Base-by-base conservation (phyloP, 53 echinoderm and acorn worm genomes). In the Echinarachnius parma region DNA sequence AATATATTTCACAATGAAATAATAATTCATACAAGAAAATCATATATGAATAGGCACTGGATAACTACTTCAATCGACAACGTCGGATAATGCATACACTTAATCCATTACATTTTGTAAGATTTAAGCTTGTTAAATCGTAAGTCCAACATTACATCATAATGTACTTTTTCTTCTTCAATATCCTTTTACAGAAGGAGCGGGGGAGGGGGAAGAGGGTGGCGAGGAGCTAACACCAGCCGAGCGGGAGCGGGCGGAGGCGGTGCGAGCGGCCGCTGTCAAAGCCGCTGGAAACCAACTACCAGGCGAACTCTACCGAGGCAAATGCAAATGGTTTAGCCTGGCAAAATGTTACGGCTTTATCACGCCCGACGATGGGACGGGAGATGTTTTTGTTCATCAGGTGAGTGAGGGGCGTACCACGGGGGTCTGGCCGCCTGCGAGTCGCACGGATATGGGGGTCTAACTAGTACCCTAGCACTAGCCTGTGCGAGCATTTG, bases 281-380 rank as follows among this genome's bases (percentile, higher is more conserved):
- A 54, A 66, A 48, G 79, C 79, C 24, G 86, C 86, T 5, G 80
- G 66, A 13, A 52, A 70, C 18, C 84, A 84, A 45, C 50, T 60
- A 9, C 84, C 80, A 48, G 92, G 87, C 74, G 80, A 83, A 76
- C 72, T 91, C 13, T 91, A 87, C 87, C 65, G 45, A 59, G 98
- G 98, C 56, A 92, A 75, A 62, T 85, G 85, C 78, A 98, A 98
- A 66, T 98, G 91, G 91, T 98, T 98, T 32, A 92, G 92, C 36
- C 88, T 98, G 34, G 53, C 85, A 30, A 92, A 98, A 69, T 91
- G 98, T 29, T 98, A 88, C 77, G 98, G 98, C 20, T 98, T 98
- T 50, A 80, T 98, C 48, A 92, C 98, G n/a, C 83, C 87, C 24
- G 86, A 85, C 24, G 98, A 98, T 61, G 86, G 86, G 2, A 77